Base-by-base conservation (phyloP, 2,888 invertebrate species). In the Drosophila ustulata region DNA sequence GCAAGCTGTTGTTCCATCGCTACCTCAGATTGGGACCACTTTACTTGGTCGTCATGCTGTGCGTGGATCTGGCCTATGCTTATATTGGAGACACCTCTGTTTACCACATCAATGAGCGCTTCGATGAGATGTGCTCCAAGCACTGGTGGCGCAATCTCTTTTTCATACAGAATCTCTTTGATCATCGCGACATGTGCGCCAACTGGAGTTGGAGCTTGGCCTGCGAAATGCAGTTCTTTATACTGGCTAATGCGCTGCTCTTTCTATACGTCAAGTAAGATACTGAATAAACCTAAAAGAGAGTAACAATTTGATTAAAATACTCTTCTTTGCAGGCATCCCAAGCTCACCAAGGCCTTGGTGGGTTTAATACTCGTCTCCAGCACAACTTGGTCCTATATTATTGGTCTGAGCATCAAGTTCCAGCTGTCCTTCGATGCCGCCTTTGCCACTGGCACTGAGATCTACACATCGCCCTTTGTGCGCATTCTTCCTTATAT, bases 401-500 rank as follows among this genome's bases (percentile, higher is more conserved):
- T 75, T 25, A 87, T 90, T 32, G 92, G 92, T 0, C 5, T 91
- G 3, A 85, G 71, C 50, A 81, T 80, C 0, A 89, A 90, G 30
- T 92, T 91, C 47, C 90, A 91, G 59, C 59, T 92, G 1, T 92
- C 92, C 0, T 93, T 92, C 34, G 93, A 93, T 53, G 88, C 91
- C 0, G 89, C 90, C 13, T 91, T 91, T 66, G 89, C 91, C 52
- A 92, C 92, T 0, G 92, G 91, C 47, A 92, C 92, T 0, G 89
- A 92, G 56, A 90, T 94, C 45, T 93, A 93, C 73, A 93, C 93
- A 11, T 92, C 93, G 49, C 94, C 94, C 0, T 94, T 93, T 90
- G 92, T 93, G 2, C 89, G 94, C 50, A 91, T 93, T 26, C 91
- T 93, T 26, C 93, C 94, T 0, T 94, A 94, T 69, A 89, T 93